A percentile compares a stretch with the other conserved stretches of the same genome.
phyloP scores from a whole-genome alignment of 2,888 invertebrate species.

The Tetragonula carbonaria region DNA sequence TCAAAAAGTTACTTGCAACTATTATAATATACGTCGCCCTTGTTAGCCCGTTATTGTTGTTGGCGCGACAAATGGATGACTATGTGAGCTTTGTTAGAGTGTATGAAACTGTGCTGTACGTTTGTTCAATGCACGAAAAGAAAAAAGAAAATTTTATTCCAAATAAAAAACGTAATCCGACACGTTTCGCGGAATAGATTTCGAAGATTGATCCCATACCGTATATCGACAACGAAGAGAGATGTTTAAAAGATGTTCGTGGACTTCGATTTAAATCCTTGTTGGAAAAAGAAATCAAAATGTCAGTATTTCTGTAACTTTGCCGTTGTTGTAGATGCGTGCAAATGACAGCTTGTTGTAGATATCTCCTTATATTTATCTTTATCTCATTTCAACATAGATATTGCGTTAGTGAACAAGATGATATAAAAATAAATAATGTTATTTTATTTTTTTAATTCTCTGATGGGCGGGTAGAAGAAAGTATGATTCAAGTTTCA shows the following conservation, averaged over 20 bases:
- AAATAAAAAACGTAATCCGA: neutral
- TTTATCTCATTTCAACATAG: neutral
- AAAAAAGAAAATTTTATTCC: conserved; percentile 4
- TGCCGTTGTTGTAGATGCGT: neutral
- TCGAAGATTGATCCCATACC: conserved; percentile 29
- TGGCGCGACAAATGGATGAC: conserved; percentile 15
- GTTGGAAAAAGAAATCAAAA: conserved; percentile 36
- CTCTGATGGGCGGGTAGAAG: too few relatives aligned
- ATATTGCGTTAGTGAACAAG: neutral
- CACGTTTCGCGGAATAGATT: conserved; percentile 16
- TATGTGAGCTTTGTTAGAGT: conserved; percentile 24
- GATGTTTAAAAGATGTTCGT: conserved; percentile 29
- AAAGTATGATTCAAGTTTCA: too few relatives aligned
- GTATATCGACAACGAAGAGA: conserved; percentile 61
- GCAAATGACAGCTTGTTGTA: neutral
- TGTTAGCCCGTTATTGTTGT: conserved; percentile 48
- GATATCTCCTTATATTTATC: neutral
- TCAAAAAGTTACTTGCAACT: conserved; percentile 16
- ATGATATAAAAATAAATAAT: neutral
- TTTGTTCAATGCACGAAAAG: conserved; percentile 8
- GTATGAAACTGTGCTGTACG: conserved; percentile 5
- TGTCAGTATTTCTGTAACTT: neutral
- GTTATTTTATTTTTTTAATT: neutral
- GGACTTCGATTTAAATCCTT: conserved; percentile 26
- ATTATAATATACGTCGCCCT: conserved; percentile 11